Conservation (phyloP, 2,888 invertebrate species). For the Clistopyga incitator region DNA sequence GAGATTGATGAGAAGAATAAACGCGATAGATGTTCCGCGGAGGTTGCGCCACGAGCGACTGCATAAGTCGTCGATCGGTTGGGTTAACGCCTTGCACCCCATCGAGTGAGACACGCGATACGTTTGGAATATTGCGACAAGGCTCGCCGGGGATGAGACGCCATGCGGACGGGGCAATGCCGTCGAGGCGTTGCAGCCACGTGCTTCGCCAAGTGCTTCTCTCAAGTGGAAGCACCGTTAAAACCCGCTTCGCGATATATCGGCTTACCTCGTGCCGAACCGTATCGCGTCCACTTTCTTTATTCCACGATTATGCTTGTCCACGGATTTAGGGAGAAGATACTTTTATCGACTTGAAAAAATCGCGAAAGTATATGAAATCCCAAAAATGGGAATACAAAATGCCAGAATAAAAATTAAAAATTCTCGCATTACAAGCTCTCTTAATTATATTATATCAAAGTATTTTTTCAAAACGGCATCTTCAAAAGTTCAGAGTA, state of each 20-base stretch:
- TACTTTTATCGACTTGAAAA: no score
- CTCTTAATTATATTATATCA: no score
- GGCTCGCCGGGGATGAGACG: conserved; percentile 21
- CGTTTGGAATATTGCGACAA: conserved; percentile 50
- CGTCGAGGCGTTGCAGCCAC: conserved; percentile 52
- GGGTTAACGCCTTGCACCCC: neutral
- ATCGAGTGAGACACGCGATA: conserved; percentile 53
- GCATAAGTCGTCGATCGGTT: neutral
- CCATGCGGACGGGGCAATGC: conserved; percentile 29
- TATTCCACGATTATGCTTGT: neutral
- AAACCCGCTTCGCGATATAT: conserved; percentile 64
- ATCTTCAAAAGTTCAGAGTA: no score
- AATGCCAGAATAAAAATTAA: no score
- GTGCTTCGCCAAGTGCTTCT: conserved; percentile 53
- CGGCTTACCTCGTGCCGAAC: conserved; percentile 49
- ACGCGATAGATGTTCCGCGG: neutral
- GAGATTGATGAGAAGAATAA: neutral
- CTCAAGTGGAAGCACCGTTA: conserved; percentile 65
- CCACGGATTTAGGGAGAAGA: neutral
- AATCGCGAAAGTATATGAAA: no score
- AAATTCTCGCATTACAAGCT: no score
- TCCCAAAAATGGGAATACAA: no score
- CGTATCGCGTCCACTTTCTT: neutral
- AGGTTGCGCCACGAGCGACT: neutral
- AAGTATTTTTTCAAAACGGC: no score